Base-by-base conservation (phyloP, 1,140 invertebrate genomes). In the Leptinotarsa defecta region DNA sequence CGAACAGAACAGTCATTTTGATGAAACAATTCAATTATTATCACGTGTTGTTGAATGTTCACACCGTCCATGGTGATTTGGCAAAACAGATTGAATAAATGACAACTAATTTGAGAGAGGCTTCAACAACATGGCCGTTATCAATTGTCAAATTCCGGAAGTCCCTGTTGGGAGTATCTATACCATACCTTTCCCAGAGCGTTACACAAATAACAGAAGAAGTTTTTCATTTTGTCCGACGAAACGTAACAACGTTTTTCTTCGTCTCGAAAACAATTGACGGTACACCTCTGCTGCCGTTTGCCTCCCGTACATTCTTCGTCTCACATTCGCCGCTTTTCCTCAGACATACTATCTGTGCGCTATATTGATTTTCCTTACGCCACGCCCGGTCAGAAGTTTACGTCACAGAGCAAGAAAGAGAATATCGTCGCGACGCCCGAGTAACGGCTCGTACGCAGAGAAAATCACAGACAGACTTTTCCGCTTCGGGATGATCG, bases 331-430 rank as follows among this genome's bases (percentile, higher is more conserved):
- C 19, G 68, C 64, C 71, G 75, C 65, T 65, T 57, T 57, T 57
- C 63, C 65, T 68, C 71, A 73, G 71, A 69, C 52, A 43, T 70
- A 74, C 76, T 79, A 79, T 79, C 78, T 79, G 80, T 68, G 75
- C 77, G 80, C 78, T 79, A 79, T 81, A 81, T 81, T 81, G 80
- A 81, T 81, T 81, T 81, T 81, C 80, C 78, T 17, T 17, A 68
- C 65, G 65, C 80, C 80, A 81, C 80, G 80, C 80, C 80, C 80
- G 80, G 76, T 74, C 80, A 77, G 17, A 27, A 43, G 24, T 43
- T 22, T 24, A 24, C 24, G 43, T 8, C 17, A 68, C 19, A 17
- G 65, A 68, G 65, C 24, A 43, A 22, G 65, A 68, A 17, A 68
- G 65, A 43, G 6, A 65, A 65, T 34, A 34, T 5, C 65, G 65